A percentile compares a stretch with the other conserved stretches of the same genome.
Conservation (phyloP, 2,113 vertebrate species). For the Anolis carolinensis region DNA sequence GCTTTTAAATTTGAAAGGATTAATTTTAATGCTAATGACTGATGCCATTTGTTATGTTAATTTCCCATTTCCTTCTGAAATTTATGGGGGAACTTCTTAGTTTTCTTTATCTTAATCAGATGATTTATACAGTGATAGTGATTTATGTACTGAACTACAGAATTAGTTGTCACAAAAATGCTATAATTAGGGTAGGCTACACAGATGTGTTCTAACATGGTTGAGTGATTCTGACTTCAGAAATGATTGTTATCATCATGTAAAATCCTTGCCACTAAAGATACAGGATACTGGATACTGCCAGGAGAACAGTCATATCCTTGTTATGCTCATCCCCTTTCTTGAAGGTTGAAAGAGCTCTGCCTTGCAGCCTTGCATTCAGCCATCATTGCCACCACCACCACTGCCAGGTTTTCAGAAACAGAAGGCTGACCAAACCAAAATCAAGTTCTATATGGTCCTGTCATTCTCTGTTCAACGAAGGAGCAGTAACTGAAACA, state of each 20-base stretch:
- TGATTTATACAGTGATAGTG: constrained; percentile 33
- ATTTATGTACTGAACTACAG: fast-evolving
- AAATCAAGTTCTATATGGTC: background rate
- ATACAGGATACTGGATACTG: background rate
- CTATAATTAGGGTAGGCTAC: constrained; percentile 66
- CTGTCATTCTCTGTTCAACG: background rate
- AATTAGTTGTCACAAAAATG: constrained; percentile 47
- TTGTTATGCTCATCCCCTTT: background rate
- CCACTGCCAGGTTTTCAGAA: background rate
- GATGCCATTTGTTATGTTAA: constrained; percentile 26
- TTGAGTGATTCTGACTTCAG: constrained; percentile 14
- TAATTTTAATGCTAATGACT: constrained; percentile 16
- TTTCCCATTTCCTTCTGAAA: background rate
- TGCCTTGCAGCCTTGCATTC: constrained; percentile 32
- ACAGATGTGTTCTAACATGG: constrained; percentile 62
- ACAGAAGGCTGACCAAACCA: background rate
- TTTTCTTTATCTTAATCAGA: constrained; percentile 30
- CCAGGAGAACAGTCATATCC: background rate
- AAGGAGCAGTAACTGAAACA: background rate
- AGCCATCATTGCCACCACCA: background rate
- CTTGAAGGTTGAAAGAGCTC: background rate
- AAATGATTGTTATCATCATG: constrained; percentile 25
- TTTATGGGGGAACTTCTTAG: background rate
- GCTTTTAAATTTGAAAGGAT: background rate
- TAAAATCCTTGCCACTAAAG: background rate